phyloP scores from a whole-genome alignment of 2,888 invertebrate species.

The Ceraclea dissimilis region DNA sequence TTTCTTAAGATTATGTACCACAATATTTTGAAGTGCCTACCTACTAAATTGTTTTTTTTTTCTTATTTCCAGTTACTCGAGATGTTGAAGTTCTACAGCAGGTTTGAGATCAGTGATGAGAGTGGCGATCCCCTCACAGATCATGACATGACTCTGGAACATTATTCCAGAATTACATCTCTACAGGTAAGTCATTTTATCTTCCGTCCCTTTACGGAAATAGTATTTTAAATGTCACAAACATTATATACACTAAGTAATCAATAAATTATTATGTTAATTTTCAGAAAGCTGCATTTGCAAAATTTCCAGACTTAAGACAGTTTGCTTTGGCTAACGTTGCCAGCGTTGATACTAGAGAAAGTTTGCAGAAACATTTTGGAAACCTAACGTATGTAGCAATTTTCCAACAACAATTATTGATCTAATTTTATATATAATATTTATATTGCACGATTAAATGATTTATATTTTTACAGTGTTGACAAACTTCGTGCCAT shows the following conservation, averaged over 20 bases:
- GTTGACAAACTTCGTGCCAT: constrained; percentile 76
- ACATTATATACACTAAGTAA: no score
- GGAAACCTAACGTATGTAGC: constrained; percentile 48
- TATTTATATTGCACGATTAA: no score
- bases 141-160: constrained; percentile 86
- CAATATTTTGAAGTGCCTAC: no score
- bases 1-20: no score
- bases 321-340: constrained; percentile 90
- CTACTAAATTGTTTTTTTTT: constrained; percentile 8
- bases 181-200: constrained; percentile 62
- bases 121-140: constrained; percentile 91
- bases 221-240: no score
- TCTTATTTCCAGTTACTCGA: constrained; percentile 69
- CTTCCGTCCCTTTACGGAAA: neutral
- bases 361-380: constrained; percentile 78
- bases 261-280: neutral
- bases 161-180: constrained; percentile 87
- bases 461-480: constrained; percentile 35
- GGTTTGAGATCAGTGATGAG: constrained; percentile 96
- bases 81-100: constrained; percentile 92
- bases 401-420: neutral
- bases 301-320: constrained; percentile 78
- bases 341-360: constrained; percentile 87
- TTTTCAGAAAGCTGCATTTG: constrained; percentile 82
- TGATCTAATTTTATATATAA: neutral